Conservation (phyloP, 2,888 invertebrate species). For the Mantis religiosa region DNA sequence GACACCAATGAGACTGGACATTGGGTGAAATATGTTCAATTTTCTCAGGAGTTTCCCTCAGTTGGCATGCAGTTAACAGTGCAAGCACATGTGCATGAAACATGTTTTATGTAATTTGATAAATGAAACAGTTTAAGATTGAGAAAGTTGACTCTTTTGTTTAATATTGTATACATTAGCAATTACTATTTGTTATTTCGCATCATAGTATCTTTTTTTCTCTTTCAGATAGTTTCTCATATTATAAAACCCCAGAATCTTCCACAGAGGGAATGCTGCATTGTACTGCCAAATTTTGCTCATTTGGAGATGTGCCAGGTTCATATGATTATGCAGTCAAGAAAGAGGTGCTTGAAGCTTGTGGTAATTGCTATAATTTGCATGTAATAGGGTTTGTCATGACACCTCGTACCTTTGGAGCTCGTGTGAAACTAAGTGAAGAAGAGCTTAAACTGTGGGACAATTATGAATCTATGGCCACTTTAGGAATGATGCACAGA, state of each 20-base stretch:
- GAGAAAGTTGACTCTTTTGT: too few relatives aligned
- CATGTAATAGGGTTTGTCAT: conserved; percentile 38
- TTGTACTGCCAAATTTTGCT: conserved; percentile 40
- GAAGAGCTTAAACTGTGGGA: conserved; percentile 38
- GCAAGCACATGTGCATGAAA: too few relatives aligned
- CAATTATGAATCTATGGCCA: not conserved
- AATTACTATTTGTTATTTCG: too few relatives aligned
- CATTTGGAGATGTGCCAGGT: conserved; percentile 33
- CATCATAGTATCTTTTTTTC: not conserved
- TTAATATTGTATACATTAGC: too few relatives aligned
- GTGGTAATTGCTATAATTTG: conserved; percentile 32
- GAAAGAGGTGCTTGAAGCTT: conserved; percentile 1
- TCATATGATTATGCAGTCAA: conserved; percentile 16
- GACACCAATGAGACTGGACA: too few relatives aligned
- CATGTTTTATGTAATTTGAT: too few relatives aligned
- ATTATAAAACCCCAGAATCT: not conserved
- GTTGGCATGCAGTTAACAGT: too few relatives aligned
- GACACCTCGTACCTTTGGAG: conserved; percentile 39
- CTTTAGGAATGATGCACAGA: not conserved
- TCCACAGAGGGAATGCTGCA: conserved; percentile 34
- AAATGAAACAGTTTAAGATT: too few relatives aligned
- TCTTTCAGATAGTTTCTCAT: conserved; percentile 11
- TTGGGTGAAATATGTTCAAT: too few relatives aligned
- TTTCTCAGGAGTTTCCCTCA: too few relatives aligned
- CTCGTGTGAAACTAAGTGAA: conserved; percentile 38